Percentiles rank a stretch among this genome's conserved stretches.
phyloP scores from a whole-genome alignment of 2,888 invertebrate genomes.

The Chrysolina americana region DNA sequence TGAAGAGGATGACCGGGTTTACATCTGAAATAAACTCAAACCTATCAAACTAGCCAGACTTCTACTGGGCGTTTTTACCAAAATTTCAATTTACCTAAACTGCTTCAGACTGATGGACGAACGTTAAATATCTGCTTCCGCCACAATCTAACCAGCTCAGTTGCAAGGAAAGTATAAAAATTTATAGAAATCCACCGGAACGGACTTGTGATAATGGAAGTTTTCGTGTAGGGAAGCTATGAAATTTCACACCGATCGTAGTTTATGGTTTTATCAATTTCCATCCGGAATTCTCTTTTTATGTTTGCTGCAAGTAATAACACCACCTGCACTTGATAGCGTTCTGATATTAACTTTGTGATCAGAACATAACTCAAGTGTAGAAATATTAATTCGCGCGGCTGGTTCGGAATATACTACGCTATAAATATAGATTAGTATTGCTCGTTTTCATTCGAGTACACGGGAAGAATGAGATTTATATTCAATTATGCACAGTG shows the following conservation, averaged over 20 bases:
- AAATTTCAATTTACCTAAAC: constrained; percentile 22
- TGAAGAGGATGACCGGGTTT: neutral
- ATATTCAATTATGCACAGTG: constrained; percentile 12
- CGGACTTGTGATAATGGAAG: constrained; percentile 25
- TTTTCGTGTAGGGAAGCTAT: constrained; percentile 4
- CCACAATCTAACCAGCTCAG: constrained; percentile 5
- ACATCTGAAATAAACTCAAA: neutral
- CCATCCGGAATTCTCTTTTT: constrained; percentile 45
- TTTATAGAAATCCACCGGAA: constrained; percentile 21
- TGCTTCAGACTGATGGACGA: neutral
- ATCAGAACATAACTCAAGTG: constrained; percentile 45
- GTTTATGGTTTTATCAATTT: constrained; percentile 46
- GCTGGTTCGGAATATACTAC: constrained; percentile 21
- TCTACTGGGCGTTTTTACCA: neutral
- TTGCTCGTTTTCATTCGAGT: constrained; percentile 22
- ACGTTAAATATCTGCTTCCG: neutral
- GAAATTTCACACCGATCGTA: constrained; percentile 36
- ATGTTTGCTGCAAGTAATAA: constrained; percentile 47
- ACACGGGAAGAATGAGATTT: constrained; percentile 18
- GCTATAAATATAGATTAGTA: constrained; percentile 34
- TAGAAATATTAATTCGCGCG: constrained; percentile 38
- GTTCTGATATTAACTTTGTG: constrained; percentile 47
- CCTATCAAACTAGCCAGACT: neutral
- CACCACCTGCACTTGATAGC: constrained; percentile 48
- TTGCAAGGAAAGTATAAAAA: constrained; percentile 28